Percentiles rank a stretch among this genome's conserved stretches.
These are phyloP conservation scores for Conus ventricosus DNA, from an alignment of 1,140 invertebrate species.

Conservation along the genomic window DNA sequence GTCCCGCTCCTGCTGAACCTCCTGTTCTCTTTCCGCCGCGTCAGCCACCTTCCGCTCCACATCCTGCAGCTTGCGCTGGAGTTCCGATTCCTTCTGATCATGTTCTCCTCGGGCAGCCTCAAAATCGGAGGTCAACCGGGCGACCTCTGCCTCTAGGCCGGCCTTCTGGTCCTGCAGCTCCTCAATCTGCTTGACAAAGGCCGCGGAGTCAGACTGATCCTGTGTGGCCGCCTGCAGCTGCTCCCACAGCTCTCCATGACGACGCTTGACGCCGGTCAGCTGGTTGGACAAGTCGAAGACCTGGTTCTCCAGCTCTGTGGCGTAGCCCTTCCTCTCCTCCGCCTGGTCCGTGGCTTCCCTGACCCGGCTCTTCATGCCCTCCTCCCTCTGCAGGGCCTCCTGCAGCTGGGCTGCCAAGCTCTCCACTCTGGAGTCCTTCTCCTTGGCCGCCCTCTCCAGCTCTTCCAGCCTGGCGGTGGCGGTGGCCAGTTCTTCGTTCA, in stretches of 20 bases:
- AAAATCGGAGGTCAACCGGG: neutral
- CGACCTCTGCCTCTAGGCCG: neutral
- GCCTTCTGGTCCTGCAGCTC: constrained; percentile 35
- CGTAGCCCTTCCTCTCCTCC: constrained; percentile 60
- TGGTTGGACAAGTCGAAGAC: constrained; percentile 64
- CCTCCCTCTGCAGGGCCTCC: constrained; percentile 39
- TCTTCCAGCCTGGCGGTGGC: constrained; percentile 45
- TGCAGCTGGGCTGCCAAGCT: constrained; percentile 42
- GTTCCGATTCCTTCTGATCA: neutral
- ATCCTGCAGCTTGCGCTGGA: neutral
- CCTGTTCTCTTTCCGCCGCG: neutral
- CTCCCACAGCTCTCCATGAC: constrained; percentile 56
- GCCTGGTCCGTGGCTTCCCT: constrained; percentile 44
- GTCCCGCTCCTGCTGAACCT: neutral
- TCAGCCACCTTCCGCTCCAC: neutral
- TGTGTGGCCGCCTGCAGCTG: constrained; percentile 40
- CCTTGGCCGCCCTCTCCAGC: constrained; percentile 44
- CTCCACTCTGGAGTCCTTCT: constrained; percentile 40
- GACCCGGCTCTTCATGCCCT: constrained; percentile 30
- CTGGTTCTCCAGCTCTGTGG: constrained; percentile 63
- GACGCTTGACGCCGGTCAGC: constrained; percentile 57
- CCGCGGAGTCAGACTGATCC: constrained; percentile 8
- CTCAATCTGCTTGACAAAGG: constrained; percentile 36
- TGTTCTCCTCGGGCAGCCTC: constrained; percentile 9
- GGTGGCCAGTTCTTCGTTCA: constrained; percentile 53